Evolutionary conservation across 2,113 vertebrate genomes (phyloP), one percentile per base, ranked within the genome.

Genomic region (Mesoclemmys tuberculata): DNA sequence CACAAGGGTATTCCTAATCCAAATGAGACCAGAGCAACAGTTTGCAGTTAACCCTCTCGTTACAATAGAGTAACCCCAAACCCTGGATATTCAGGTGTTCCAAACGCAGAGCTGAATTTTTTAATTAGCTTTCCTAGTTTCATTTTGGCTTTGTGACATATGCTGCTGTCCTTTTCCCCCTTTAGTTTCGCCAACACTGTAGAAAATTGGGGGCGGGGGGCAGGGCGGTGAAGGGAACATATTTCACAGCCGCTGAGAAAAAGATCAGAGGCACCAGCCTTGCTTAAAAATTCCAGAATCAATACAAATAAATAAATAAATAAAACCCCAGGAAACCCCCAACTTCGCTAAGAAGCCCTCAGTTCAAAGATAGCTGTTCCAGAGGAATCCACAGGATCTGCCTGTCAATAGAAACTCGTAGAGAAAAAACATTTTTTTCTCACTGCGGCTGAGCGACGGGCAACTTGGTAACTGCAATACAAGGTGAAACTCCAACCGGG

Each of bases 201-300:
- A 94, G 96, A 98, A 98, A 95, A 98, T 92, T 97, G 97, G 95
- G 93, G 95, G 96, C 96, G 96, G 96, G 93, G 95, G 96, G 97
- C 96, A 64, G 58, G 31, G 61, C 12, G 26, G 61, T 31, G 64
- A 71, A 85, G 98, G 96, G 98, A 98, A 97, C 95, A 80, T 97
- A 98, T 97, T 98, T 97, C 95, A 93, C 97, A 97, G 95, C 97
- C 97, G 91, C 97, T 89, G 85, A 97, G 95, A 96, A 98, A 97
- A 98, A 98, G 98, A 98, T 98, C 98, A 98, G 98, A 98, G 97
- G 95, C 97, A 96, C 85, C 90, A 98, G 97, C 97, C 96, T 97
- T 97, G 96, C 98, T 97, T 98, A 97, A 98, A 98, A 98, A 98
- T 98, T 98, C 97, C 94, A 97, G 97, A 98, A 98, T 98, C 98